Conservation (phyloP, 1,140 invertebrate species). For the Amphibalanus amphitrite region DNA sequence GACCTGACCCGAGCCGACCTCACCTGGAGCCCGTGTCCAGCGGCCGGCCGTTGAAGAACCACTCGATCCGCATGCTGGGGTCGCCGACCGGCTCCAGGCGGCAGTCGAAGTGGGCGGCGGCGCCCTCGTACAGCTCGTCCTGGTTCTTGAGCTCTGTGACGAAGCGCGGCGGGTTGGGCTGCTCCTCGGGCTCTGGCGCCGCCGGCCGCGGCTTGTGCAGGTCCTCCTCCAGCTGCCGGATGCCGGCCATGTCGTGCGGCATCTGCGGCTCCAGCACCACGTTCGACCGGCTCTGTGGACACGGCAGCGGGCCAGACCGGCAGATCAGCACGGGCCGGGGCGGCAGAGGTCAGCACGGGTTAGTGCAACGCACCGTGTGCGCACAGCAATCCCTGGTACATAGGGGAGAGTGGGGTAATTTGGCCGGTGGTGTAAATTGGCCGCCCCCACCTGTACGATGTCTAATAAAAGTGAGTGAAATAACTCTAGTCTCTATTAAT, state of each 20-base stretch:
- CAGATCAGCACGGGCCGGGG: no score
- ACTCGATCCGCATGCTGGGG: conserved; percentile 74
- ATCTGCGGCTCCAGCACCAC: conserved; percentile 81
- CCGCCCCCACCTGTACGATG: no score
- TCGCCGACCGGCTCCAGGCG: conserved; percentile 72
- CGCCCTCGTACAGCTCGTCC: conserved; percentile 44
- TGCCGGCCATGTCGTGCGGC: conserved; percentile 61
- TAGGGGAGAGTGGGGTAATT: no score
- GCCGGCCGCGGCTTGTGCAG: conserved; percentile 75
- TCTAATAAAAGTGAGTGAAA: no score
- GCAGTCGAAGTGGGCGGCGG: conserved; percentile 77
- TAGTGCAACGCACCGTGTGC: no score
- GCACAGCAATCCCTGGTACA: no score
- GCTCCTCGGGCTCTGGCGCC: conserved; percentile 54
- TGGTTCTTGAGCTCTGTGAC: conserved; percentile 49
- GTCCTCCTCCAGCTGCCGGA: conserved; percentile 75
- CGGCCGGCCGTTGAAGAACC: conserved; percentile 80
- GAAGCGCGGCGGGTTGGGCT: conserved; percentile 66
- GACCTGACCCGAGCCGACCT: no score
- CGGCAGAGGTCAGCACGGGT: no score
- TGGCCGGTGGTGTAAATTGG: no score
- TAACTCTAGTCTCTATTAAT: no score
- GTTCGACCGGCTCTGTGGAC: conserved; percentile 39
- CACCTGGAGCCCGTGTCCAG: conserved; percentile 56
- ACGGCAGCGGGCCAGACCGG: no score